phyloP scores from a whole-genome alignment of 2,888 invertebrate species.

The Anodontia alba region DNA sequence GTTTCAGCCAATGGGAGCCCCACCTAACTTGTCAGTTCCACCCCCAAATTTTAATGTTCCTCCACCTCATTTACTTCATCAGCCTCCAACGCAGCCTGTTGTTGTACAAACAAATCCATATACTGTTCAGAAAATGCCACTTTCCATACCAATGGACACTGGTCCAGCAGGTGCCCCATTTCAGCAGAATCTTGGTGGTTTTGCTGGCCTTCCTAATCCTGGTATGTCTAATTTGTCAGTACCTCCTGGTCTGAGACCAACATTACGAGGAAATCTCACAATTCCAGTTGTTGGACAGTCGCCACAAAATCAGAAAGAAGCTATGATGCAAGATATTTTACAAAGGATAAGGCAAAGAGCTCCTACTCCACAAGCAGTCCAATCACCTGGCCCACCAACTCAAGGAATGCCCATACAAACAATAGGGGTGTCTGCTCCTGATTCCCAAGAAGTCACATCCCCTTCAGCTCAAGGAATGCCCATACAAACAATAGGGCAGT shows the following conservation, averaged over 20 bases:
- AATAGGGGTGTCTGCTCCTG: neutral
- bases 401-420: constrained; percentile 36
- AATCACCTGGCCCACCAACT: neutral
- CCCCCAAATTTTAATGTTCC: neutral
- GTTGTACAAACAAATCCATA: neutral
- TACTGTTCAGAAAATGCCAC: neutral
- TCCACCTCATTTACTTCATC: neutral
- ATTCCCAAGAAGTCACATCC: neutral
- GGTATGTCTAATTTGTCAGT: neutral
- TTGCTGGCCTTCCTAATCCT: neutral
- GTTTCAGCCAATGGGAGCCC: constrained; percentile 1
- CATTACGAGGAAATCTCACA: neutral
- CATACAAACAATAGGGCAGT: constrained; percentile 29
- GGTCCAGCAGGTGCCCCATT: neutral
- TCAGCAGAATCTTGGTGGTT: neutral
- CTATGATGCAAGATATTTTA: constrained; percentile 2
- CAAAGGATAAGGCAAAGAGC: constrained; percentile 1
- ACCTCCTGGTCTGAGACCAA: neutral
- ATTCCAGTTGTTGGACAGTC: constrained; percentile 14
- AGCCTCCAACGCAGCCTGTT: neutral
- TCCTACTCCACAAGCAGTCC: neutral
- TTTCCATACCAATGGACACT: neutral
- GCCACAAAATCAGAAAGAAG: neutral
- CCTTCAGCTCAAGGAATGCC: constrained; percentile 26
- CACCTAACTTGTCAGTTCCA: neutral